Percentiles rank a stretch among this genome's conserved stretches.
phyloP scores from a whole-genome alignment of 2,797 vertebrate genomes.

The Rhinogobio ventralis region DNA sequence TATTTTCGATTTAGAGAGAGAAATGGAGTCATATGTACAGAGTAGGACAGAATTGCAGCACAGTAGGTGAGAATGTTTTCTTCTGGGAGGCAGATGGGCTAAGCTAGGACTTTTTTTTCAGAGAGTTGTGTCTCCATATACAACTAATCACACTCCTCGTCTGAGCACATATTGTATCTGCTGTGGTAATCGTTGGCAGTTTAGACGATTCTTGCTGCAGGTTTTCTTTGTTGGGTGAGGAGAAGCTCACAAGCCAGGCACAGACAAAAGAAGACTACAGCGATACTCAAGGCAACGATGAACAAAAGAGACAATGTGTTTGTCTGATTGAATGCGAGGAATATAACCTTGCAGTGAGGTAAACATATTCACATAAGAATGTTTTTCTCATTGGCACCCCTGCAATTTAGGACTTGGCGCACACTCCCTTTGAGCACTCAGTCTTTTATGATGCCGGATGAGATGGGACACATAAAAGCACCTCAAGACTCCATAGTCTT shows the following conservation, averaged over 20 bases:
- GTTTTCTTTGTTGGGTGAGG: not conserved
- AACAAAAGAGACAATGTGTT: slow-evolving; percentile 8
- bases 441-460: not conserved
- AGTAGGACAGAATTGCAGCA: slow-evolving; percentile 37
- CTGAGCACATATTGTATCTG: slow-evolving; percentile 15
- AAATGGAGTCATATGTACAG: slow-evolving; percentile 36
- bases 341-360: slow-evolving; percentile 29
- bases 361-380: slow-evolving; percentile 17
- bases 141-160: slow-evolving; percentile 1
- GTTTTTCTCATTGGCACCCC: not conserved
- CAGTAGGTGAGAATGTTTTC: slow-evolving; percentile 44
- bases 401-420: not conserved
- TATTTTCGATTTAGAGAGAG: slow-evolving; percentile 40
- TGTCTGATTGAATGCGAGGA: not conserved
- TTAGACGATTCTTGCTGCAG: not conserved
- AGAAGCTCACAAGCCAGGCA: slow-evolving; percentile 6
- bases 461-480: slow-evolving; percentile 11
- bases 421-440: not conserved
- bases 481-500: not conserved
- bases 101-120: not conserved
- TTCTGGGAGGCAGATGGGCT: slow-evolving; percentile 35
- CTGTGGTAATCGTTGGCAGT: not conserved
- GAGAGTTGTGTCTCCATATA: not conserved
- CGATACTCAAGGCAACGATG: not conserved
- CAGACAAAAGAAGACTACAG: not conserved